These are phyloP conservation scores for Cardinalis cardinalis DNA, from an alignment of 2,113 vertebrate genomes.

Conservation along the genomic window DNA sequence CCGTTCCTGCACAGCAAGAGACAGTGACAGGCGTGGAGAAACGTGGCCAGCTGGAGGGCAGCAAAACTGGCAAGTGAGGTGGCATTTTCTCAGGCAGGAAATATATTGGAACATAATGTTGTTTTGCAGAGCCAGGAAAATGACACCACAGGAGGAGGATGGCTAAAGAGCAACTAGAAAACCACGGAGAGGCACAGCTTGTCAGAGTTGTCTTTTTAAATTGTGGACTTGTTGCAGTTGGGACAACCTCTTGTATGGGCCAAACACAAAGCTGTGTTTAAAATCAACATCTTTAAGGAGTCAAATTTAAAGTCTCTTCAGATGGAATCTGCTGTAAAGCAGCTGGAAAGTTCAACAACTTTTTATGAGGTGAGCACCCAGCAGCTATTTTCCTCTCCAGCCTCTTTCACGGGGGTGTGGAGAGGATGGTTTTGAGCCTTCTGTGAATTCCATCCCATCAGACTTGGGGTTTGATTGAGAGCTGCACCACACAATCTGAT, in stretches of 20 bases:
- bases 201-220: not conserved
- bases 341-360: not conserved
- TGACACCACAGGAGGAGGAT: not conserved
- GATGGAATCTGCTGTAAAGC: not conserved
- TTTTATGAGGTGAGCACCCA: not conserved
- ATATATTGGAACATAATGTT: constrained; percentile 17
- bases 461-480: not conserved
- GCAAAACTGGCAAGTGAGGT: not conserved
- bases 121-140: constrained; percentile 21
- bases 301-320: not conserved
- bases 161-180: not conserved
- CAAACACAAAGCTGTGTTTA: not conserved
- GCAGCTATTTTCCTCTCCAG: not conserved
- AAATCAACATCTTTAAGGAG: not conserved
- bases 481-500: not conserved
- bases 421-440: not conserved
- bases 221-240: rapidly evolving
- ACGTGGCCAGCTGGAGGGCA: not conserved
- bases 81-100: constrained; percentile 24
- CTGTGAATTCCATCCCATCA: not conserved
- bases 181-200: rapidly evolving
- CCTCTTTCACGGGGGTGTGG: not conserved
- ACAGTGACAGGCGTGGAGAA: not conserved
- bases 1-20: not conserved
- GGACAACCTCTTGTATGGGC: rapidly evolving